A percentile compares a stretch with the other conserved stretches of the same genome.
Conservation (phyloP, 2,888 invertebrate genomes). For the Odontomyia ornata region DNA sequence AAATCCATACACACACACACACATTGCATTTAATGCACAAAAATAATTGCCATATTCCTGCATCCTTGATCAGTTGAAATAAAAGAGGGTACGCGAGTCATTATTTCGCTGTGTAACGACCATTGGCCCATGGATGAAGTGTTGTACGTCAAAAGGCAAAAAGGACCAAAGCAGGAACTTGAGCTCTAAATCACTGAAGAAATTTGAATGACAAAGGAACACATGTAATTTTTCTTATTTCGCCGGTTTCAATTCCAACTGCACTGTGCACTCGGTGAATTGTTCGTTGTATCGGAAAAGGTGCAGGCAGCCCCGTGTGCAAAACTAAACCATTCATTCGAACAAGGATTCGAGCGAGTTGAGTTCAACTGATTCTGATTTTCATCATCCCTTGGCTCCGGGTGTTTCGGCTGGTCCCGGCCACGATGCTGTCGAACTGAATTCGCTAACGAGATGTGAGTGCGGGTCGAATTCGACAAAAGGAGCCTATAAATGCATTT, state of each 20-base stretch:
- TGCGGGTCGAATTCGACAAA: slow-evolving; percentile 6
- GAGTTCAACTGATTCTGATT: background rate
- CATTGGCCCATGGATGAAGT: slow-evolving; percentile 41
- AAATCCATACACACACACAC: background rate
- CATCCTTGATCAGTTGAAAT: background rate
- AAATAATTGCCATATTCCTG: slow-evolving; percentile 11
- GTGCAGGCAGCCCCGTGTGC: slow-evolving; percentile 14
- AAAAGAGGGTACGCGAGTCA: slow-evolving; percentile 19
- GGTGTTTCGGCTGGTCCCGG: background rate
- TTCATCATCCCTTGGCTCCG: background rate
- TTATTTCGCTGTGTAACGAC: slow-evolving; percentile 33
- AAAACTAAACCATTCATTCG: background rate
- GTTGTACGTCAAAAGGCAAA: slow-evolving; percentile 48
- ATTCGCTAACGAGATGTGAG: slow-evolving; percentile 32
- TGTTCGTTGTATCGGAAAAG: slow-evolving; percentile 19
- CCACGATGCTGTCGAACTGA: background rate
- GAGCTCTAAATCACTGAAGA: slow-evolving; percentile 15
- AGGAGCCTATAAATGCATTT: slow-evolving; percentile 15
- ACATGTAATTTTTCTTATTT: slow-evolving; percentile 35
- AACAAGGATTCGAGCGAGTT: background rate
- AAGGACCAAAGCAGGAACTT: slow-evolving; percentile 20
- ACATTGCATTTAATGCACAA: background rate
- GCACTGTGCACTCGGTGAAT: background rate
- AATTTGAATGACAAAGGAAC: slow-evolving; percentile 48
- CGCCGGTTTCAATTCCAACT: slow-evolving; percentile 13